Evolutionary conservation across 2,888 invertebrate species (phyloP).

Genomic region (Dryobota labecula): DNA sequence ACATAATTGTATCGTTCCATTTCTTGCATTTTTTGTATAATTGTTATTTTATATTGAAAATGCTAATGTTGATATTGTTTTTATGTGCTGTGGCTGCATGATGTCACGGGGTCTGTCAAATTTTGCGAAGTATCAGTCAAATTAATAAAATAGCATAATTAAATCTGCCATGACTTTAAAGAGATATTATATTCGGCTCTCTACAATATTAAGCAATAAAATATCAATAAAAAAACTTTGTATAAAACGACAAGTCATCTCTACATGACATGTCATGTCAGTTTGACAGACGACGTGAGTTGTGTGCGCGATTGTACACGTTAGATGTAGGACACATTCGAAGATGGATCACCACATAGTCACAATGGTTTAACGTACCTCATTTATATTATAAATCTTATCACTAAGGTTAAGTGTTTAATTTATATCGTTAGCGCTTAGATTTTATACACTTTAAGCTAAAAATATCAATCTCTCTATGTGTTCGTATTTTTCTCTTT

Average conservation of each 20-base stretch:
- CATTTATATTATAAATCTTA: conserved; percentile 86
- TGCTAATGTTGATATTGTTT: conserved; percentile 86
- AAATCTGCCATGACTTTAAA: not conserved
- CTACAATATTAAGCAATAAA: conserved; percentile 17
- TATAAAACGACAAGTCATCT: conserved; percentile 31
- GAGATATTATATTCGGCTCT: not conserved
- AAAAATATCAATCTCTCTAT: conserved; percentile 67
- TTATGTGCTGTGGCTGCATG: conserved; percentile 64
- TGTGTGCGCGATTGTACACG: conserved; percentile 71
- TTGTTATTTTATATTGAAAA: conserved; percentile 86
- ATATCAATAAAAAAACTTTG: not conserved
- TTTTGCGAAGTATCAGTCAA: conserved; percentile 8
- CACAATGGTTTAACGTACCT: conserved; percentile 90
- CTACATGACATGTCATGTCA: conserved; percentile 28
- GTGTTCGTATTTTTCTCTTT: conserved; percentile 67
- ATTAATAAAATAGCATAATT: not conserved
- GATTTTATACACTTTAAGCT: conserved; percentile 72
- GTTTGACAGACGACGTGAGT: conserved; percentile 68
- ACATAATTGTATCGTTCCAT: conserved; percentile 85
- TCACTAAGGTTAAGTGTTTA: conserved; percentile 83
- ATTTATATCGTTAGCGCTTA: conserved; percentile 78
- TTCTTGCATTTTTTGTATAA: conserved; percentile 88
- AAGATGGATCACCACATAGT: conserved; percentile 82
- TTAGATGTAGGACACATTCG: conserved; percentile 69
- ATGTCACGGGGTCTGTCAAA: conserved; percentile 61